Conservation (phyloP, 1,140 invertebrate species). For the Drosophila mojavensis region DNA sequence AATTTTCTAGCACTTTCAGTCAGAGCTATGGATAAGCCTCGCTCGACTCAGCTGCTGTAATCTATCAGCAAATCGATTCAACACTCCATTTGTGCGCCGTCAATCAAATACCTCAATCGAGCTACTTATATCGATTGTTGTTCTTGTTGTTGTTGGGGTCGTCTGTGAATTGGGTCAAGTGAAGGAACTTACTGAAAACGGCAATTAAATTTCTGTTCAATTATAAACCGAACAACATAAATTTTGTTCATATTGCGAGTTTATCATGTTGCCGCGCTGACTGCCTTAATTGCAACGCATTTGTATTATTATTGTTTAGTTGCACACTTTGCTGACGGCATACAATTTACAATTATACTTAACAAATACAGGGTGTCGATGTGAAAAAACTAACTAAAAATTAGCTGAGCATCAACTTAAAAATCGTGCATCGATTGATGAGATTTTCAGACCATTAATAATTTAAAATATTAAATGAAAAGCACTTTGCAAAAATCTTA, state of each 20-base stretch:
- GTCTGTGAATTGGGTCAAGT: slow-evolving; percentile 77
- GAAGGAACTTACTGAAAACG: slow-evolving; percentile 74
- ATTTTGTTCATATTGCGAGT: slow-evolving; percentile 58
- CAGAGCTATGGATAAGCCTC: slow-evolving; percentile 6
- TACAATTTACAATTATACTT: slow-evolving; percentile 53
- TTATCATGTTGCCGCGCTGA: slow-evolving; percentile 46
- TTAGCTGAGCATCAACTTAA: too few species aligned
- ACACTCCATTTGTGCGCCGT: slow-evolving; percentile 34
- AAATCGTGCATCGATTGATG: too few species aligned
- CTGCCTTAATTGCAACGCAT: slow-evolving; percentile 71
- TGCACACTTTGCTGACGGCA: slow-evolving; percentile 36
- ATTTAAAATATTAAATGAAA: too few species aligned
- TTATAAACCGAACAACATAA: slow-evolving; percentile 69
- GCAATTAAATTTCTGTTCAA: slow-evolving; percentile 77
- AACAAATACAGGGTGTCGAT: slow-evolving; percentile 53
- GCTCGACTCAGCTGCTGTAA: slow-evolving; percentile 8
- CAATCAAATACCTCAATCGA: slow-evolving; percentile 25
- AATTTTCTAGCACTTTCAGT: slow-evolving; percentile 32
- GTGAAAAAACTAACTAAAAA: too few species aligned
- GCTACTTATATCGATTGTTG: slow-evolving; percentile 7
- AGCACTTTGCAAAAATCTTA: too few species aligned
- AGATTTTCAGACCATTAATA: too few species aligned
- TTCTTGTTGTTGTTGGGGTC: slow-evolving; percentile 36
- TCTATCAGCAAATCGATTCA: slow-evolving; percentile 32
- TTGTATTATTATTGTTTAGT: slow-evolving; percentile 35